Percentiles rank a stretch among this genome's conserved stretches.
These are phyloP conservation scores for Drosophila hydei DNA, from an alignment of 1,140 invertebrate genomes.

Conservation along the genomic window DNA sequence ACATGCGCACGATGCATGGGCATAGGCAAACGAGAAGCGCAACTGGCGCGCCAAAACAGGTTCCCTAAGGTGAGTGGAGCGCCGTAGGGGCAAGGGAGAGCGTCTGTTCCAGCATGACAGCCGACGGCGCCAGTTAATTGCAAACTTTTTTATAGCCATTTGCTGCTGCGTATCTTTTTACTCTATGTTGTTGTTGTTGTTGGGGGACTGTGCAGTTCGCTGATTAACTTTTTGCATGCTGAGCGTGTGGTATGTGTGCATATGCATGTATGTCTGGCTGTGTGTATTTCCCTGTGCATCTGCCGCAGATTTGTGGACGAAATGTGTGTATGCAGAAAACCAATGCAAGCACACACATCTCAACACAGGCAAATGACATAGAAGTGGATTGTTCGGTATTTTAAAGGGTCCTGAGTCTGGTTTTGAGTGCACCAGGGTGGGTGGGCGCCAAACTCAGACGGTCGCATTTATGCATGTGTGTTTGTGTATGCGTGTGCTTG, in stretches of 20 bases:
- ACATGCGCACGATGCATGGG: constrained; percentile 65
- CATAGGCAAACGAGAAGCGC: constrained; percentile 33
- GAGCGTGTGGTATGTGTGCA: constrained; percentile 49
- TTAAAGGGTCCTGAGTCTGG: constrained; percentile 33
- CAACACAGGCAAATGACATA: constrained; percentile 55
- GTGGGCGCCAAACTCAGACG: constrained; percentile 49
- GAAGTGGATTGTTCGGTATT: constrained; percentile 37
- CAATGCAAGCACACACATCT: constrained; percentile 66
- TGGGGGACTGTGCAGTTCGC: constrained; percentile 48
- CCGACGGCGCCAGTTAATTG: constrained; percentile 82
- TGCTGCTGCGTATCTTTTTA: constrained; percentile 46
- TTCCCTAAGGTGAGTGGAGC: constrained; percentile 49
- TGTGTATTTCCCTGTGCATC: constrained; percentile 51
- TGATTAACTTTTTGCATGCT: constrained; percentile 81
- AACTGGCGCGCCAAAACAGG: constrained; percentile 74
- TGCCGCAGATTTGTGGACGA: constrained; percentile 34
- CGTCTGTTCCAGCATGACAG: constrained; percentile 69
- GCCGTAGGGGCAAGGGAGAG: constrained; percentile 20
- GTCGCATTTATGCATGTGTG: background rate
- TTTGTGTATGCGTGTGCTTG: constrained; percentile 2
- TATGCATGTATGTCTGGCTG: constrained; percentile 20
- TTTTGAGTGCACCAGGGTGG: constrained; percentile 59
- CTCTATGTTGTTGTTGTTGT: constrained; percentile 24
- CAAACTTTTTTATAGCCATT: constrained; percentile 67
- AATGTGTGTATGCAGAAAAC: constrained; percentile 61